A percentile compares a stretch with the other conserved stretches of the same genome.
Conservation (phyloP, 23 tunicate species). For the Ascidia mentula region DNA sequence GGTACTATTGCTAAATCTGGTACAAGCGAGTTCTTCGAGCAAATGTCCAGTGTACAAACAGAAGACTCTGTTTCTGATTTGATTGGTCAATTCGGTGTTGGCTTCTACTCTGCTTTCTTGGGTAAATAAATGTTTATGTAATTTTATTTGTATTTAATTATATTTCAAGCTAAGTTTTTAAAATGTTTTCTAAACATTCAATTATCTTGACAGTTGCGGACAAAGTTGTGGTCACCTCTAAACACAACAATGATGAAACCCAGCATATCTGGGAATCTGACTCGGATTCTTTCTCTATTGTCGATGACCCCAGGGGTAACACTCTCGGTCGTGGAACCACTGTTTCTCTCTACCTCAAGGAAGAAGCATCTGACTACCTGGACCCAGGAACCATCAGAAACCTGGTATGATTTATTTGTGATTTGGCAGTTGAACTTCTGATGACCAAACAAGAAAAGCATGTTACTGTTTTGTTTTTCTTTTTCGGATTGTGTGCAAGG, state of each 20-base stretch:
- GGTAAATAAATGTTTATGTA: conserved; percentile 16
- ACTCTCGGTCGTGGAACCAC: conserved; percentile 97
- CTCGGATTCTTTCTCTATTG: conserved; percentile 90
- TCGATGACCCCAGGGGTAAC: conserved; percentile 88
- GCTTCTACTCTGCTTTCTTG: conserved; percentile 96
- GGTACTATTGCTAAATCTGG: conserved; percentile 99
- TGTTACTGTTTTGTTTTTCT: too few relatives aligned
- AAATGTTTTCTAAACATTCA: background rate
- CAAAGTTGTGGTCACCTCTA: conserved; percentile 94
- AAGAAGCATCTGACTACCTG: conserved; percentile 95
- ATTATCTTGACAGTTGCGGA: conserved; percentile 73
- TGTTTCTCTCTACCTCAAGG: conserved; percentile 93
- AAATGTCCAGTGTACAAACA: conserved; percentile 78
- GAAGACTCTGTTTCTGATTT: conserved; percentile 94
- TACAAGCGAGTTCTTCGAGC: conserved; percentile 96
- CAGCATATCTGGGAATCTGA: conserved; percentile 99
- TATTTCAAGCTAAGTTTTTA: background rate
- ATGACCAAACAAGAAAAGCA: too few relatives aligned
- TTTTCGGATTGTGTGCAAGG: too few relatives aligned
- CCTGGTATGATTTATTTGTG: conserved; percentile 62
- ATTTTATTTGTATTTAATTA: background rate
- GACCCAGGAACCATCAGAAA: conserved; percentile 64
- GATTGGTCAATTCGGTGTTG: conserved; percentile 99
- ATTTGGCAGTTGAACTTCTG: background rate
- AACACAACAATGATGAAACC: conserved; percentile 83